Conservation (phyloP, 2,888 invertebrate species). For the Apamea crenata region DNA sequence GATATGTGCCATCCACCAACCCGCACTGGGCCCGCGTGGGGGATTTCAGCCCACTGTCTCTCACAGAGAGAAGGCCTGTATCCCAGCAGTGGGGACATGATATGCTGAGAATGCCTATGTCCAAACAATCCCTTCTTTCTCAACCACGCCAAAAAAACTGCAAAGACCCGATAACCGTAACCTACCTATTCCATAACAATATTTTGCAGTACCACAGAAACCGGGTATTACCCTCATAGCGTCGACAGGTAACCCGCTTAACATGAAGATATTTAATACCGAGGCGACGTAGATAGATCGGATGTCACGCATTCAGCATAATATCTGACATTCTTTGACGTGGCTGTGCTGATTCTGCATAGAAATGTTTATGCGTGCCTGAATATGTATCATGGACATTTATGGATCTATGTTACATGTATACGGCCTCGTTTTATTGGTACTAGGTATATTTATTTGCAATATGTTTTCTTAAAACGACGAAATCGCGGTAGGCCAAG, state of each 20-base stretch:
- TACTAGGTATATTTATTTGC: neutral
- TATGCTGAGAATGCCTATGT: too few species aligned
- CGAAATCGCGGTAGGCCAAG: too few species aligned
- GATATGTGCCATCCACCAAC: too few species aligned
- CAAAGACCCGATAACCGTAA: neutral
- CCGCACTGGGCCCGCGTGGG: too few species aligned
- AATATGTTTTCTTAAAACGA: neutral
- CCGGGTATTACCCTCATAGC: conserved; percentile 26
- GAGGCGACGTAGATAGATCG: conserved; percentile 49
- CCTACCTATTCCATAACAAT: neutral
- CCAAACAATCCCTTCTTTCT: neutral
- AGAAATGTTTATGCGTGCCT: neutral
- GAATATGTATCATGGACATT: conserved; percentile 18
- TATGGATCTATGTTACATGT: neutral
- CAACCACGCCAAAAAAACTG: neutral
- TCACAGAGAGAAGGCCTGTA: too few species aligned
- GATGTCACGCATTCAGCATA: conserved; percentile 42
- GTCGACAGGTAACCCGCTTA: conserved; percentile 37
- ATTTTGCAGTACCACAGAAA: conserved; percentile 9
- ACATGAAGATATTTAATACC: conserved; percentile 54
- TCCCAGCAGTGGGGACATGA: too few species aligned
- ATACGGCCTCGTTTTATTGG: neutral
- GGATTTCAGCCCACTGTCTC: too few species aligned
- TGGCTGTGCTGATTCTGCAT: conserved; percentile 12
- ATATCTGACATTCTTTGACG: conserved; percentile 45